Base-by-base conservation (phyloP, 1,140 invertebrate species). In the Drosophila hydei region DNA sequence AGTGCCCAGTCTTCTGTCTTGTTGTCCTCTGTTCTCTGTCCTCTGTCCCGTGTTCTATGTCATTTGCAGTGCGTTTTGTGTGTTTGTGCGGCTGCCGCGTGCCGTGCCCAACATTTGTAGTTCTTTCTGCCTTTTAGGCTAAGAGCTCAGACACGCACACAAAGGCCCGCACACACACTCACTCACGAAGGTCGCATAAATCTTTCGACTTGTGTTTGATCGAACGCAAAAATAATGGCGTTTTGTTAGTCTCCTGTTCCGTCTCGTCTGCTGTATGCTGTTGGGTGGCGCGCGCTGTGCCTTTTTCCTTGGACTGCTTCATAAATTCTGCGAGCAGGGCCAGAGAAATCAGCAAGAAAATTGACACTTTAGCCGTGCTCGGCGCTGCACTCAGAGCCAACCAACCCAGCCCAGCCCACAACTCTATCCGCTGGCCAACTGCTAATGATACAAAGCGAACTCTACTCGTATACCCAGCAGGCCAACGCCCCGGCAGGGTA, bases 141-240 rank as follows among this genome's bases (percentile, higher is more conserved):
- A 77, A 81, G 74, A 81, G 78, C 69, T 72, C 47, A 67, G 61
- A 58, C 54, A 23, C 58, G 47, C 38, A 21, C 27, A 8, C 33
- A 45, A n/a, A 25, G 52, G n/a, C 12, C 7, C 38, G 14, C 38
- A 16, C 38, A 1, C 38, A 14, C 38, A 50, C 54, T 27, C 58
- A 18, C 40, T 19, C 18, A 58, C 25, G 47, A 42, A 56, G 55
- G 43, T 69, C 69, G 61, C 81, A 84, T 84, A 84, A 84, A 80
- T 84, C 80, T 84, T 81, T 65, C 58, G 61, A 84, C 74, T 84
- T 84, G 87, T 84, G 81, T 87, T 87, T 84, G 80, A 84, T 84
- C 80, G 81, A 84, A 84, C 73, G 81, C 81, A 84, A 84, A 84
- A 84, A 77, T 84, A 84, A 84, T 87, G 73, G 81, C 80, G 77